phyloP scores from a whole-genome alignment of 2,797 vertebrate species.

The Oceanodroma leucorhoa region DNA sequence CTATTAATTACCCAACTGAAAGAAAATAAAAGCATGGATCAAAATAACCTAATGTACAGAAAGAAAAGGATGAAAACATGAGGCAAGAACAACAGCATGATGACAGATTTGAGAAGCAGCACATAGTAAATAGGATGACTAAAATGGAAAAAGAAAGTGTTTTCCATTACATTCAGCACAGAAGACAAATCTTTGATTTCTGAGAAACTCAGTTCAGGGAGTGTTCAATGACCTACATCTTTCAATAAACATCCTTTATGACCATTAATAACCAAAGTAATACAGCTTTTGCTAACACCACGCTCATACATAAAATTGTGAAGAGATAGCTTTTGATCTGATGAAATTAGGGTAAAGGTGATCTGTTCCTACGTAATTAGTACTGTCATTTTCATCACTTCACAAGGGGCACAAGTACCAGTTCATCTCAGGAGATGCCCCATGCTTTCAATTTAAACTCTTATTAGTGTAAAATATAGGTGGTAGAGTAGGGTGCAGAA shows the following conservation, averaged over 20 bases:
- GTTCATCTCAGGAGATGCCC: neutral
- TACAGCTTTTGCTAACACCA: neutral
- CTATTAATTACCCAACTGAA: conserved; percentile 50
- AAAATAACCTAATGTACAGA: conserved; percentile 48
- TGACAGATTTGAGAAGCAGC: conserved; percentile 17
- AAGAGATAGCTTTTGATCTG: neutral
- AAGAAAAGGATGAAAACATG: conserved; percentile 34
- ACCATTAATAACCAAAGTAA: conserved; percentile 25
- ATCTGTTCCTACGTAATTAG: neutral
- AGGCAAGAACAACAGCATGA: conserved; percentile 4
- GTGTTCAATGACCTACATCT: neutral
- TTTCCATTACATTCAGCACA: neutral
- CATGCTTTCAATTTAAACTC: neutral
- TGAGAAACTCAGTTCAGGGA: conserved; percentile 30
- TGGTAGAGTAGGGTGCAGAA: neutral
- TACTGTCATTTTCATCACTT: neutral
- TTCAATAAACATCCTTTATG: conserved; percentile 15
- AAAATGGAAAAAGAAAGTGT: conserved; percentile 29
- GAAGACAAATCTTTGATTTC: conserved; percentile 29
- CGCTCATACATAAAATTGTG: neutral
- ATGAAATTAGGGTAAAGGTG: conserved; percentile 27
- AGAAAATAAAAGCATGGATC: conserved; percentile 32
- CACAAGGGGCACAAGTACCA: neutral
- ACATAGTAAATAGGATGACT: conserved; percentile 29
- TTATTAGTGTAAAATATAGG: neutral